Evolutionary conservation across 2,888 invertebrate genomes (phyloP).

Genomic region (Nezara viridula): DNA sequence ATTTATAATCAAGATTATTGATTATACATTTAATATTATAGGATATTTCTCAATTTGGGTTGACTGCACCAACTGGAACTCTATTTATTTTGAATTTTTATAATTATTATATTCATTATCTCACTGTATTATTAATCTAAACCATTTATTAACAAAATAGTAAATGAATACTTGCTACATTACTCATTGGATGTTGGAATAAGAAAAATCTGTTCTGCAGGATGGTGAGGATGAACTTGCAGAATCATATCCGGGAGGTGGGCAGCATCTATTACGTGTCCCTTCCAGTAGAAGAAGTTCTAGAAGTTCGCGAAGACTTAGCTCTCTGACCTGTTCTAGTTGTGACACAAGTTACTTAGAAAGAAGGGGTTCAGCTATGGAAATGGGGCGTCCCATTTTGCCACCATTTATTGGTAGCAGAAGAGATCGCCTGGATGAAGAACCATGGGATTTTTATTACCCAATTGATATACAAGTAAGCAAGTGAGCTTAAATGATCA

Average conservation of each 20-base stretch:
- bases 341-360: slow-evolving; percentile 88
- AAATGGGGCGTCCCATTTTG: slow-evolving; percentile 78
- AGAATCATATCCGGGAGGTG: slow-evolving; percentile 60
- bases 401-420: slow-evolving; percentile 67
- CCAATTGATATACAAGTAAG: slow-evolving; percentile 75
- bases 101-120: not conserved
- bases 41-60: not conserved
- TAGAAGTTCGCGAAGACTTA: slow-evolving; percentile 74
- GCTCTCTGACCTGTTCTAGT: slow-evolving; percentile 88
- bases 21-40: not conserved
- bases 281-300: slow-evolving; percentile 64
- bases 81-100: not conserved
- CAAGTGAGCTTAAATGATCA: slow-evolving; percentile 8
- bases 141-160: not conserved
- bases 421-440: slow-evolving; percentile 66
- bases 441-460: slow-evolving; percentile 74
- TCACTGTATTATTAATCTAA: not conserved
- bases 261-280: slow-evolving; percentile 64
- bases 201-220: slow-evolving; percentile 60
- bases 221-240: slow-evolving; percentile 65
- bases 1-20: not conserved
- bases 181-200: not conserved
- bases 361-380: slow-evolving; percentile 84
- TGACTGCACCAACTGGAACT: not conserved
- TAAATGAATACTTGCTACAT: not conserved